A percentile compares a stretch with the other conserved stretches of the same genome.
Evolutionary conservation across 2,113 vertebrate genomes (phyloP).

Genomic region (Myocastor coypus): DNA sequence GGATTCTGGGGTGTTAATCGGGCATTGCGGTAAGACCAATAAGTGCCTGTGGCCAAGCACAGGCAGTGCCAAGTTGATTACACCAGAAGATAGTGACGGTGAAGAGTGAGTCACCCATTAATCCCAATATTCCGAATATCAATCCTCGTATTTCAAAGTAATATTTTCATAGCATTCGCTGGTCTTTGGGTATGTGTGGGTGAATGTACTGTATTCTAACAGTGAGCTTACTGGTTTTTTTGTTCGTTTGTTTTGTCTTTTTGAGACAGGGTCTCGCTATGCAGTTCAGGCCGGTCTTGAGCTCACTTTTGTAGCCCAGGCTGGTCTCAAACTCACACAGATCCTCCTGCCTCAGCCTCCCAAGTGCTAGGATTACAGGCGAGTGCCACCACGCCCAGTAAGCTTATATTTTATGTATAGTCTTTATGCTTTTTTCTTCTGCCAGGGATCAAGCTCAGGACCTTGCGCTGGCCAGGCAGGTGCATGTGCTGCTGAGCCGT

Average conservation of each 20-base stretch:
- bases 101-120: not conserved
- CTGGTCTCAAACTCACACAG: no score
- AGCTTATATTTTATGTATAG: not conserved
- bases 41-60: not conserved
- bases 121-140: not conserved
- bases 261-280: no score
- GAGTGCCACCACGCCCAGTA: no score
- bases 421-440: not conserved
- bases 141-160: not conserved
- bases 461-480: no score
- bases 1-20: not conserved
- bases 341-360: no score
- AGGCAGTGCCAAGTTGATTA: not conserved
- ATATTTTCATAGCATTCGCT: not conserved
- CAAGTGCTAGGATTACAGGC: no score
- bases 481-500: no score
- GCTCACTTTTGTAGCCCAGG: no score
- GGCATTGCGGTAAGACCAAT: not conserved
- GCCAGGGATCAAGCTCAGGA: no score
- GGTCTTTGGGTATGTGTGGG: not conserved
- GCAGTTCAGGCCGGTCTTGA: no score
- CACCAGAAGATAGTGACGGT: slow-evolving; percentile 6
- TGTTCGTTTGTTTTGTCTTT: no score
- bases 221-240: no score
- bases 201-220: not conserved